phyloP scores from a whole-genome alignment of 2,113 vertebrate genomes.

The Cottus gobio region DNA sequence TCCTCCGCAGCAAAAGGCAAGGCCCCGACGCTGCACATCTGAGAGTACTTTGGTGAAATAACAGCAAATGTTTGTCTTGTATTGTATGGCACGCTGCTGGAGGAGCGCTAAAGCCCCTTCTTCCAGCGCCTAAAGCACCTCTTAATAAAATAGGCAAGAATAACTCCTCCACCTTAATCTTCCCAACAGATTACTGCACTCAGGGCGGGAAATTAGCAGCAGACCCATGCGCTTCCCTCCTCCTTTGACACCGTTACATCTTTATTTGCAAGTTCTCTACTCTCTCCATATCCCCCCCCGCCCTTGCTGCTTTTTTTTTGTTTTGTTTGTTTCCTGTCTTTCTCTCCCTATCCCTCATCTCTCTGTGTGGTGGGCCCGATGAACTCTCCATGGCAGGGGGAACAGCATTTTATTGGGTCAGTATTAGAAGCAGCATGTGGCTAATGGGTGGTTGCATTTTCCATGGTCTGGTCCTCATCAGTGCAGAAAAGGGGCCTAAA shows the following conservation, averaged over 20 bases:
- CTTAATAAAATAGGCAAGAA: constrained; percentile 89
- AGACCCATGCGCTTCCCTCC: constrained; percentile 67
- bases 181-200: constrained; percentile 84
- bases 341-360: constrained; percentile 22
- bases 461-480: constrained; percentile 76
- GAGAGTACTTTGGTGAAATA: constrained; percentile 88
- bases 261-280: constrained; percentile 32
- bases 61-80: constrained; percentile 89
- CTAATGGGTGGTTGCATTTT: constrained; percentile 77
- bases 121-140: constrained; percentile 83
- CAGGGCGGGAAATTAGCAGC: constrained; percentile 85
- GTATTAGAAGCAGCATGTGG: constrained; percentile 79
- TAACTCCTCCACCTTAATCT: constrained; percentile 88
- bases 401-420: constrained; percentile 76
- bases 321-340: constrained; percentile 15
- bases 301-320: constrained; percentile 11
- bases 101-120: constrained; percentile 86
- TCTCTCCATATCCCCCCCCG: constrained; percentile 21
- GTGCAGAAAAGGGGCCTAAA: constrained; percentile 64
- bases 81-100: constrained; percentile 88
- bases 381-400: constrained; percentile 65
- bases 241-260: constrained; percentile 55
- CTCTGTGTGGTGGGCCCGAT: constrained; percentile 51
- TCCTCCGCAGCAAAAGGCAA: constrained; percentile 74
- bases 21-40: constrained; percentile 79